These are phyloP conservation scores for Dasyprocta punctata DNA, from an alignment of 2,113 vertebrate species.

Conservation along the genomic window DNA sequence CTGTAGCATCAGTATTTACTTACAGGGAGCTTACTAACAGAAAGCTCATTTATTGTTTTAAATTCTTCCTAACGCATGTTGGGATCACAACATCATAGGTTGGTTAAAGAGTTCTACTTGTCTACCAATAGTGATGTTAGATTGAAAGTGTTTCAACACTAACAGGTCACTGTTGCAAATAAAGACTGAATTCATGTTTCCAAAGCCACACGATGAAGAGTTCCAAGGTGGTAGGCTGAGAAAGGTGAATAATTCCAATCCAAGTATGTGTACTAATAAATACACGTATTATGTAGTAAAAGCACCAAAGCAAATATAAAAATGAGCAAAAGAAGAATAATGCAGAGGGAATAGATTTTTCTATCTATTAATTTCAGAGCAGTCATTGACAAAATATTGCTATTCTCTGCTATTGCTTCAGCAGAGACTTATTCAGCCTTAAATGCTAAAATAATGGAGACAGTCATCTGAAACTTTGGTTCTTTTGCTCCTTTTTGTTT, in stretches of 20 bases:
- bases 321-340: conserved; percentile 1
- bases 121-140: background rate
- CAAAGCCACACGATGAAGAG: background rate
- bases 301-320: background rate
- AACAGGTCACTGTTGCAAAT: background rate
- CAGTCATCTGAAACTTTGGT: background rate
- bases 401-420: conserved; percentile 11
- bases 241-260: background rate
- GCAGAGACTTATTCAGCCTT: background rate
- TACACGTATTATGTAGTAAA: background rate
- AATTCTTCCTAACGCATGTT: background rate
- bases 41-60: background rate
- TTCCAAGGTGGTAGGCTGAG: background rate
- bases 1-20: background rate
- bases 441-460: conserved; percentile 28
- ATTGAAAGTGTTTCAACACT: background rate
- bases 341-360: conserved; percentile 20
- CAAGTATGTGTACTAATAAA: background rate
- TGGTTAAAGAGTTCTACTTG: background rate
- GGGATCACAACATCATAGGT: background rate
- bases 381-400: background rate
- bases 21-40: background rate
- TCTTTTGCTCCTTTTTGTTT: background rate
- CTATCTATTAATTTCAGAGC: background rate
- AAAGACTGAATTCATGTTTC: background rate